These are phyloP conservation scores for Mamestra configurata DNA, from an alignment of 1,140 invertebrate species.

Conservation along the genomic window DNA sequence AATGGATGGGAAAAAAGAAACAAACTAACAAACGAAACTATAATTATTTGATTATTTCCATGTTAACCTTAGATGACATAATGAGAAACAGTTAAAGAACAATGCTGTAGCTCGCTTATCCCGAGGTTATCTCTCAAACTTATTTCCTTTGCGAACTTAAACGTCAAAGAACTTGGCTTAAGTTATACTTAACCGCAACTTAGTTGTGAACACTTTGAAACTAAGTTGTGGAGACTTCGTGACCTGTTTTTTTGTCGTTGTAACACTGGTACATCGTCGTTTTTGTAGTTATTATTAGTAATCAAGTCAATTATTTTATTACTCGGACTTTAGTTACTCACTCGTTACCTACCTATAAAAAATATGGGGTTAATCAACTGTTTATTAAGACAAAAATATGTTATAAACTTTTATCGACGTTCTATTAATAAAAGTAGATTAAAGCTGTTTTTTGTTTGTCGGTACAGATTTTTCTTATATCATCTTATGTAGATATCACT, in stretches of 20 bases:
- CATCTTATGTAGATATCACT: too few relatives aligned
- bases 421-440: too few relatives aligned
- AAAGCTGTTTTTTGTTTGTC: too few relatives aligned
- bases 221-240: conserved; percentile 13
- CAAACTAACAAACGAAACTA: conserved; percentile 10
- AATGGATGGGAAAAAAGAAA: neutral
- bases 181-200: conserved; percentile 27
- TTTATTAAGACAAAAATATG: neutral
- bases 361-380: neutral
- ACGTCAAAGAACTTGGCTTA: conserved; percentile 17
- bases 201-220: conserved; percentile 11
- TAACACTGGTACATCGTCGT: neutral
- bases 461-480: too few relatives aligned
- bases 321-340: neutral
- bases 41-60: conserved; percentile 10
- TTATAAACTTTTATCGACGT: too few relatives aligned
- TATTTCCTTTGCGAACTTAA: conserved; percentile 44
- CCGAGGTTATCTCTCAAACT: conserved; percentile 41
- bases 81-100: conserved; percentile 35
- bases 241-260: conserved; percentile 24
- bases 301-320: neutral
- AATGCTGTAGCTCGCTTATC: conserved; percentile 22
- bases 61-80: conserved; percentile 30
- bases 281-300: neutral
- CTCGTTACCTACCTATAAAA: too few relatives aligned